These are phyloP conservation scores for Chlorops oryzae DNA, from an alignment of 1,140 invertebrate genomes.

Conservation along the genomic window DNA sequence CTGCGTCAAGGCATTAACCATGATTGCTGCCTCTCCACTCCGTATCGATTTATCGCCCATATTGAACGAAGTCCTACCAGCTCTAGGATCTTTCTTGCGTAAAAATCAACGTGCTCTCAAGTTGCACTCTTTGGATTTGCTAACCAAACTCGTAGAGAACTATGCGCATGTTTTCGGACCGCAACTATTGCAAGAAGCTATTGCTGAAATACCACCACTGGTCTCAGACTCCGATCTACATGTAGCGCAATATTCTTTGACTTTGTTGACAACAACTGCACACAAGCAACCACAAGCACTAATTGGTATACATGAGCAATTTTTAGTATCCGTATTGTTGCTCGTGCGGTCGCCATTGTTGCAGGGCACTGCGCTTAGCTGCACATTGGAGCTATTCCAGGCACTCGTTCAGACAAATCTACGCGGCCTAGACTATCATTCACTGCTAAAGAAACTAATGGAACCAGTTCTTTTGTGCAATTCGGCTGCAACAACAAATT, in stretches of 20 bases:
- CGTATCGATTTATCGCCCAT: constrained; percentile 81
- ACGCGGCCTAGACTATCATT: constrained; percentile 71
- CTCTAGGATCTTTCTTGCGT: constrained; percentile 87
- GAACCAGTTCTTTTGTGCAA: constrained; percentile 50
- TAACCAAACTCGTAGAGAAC: constrained; percentile 85
- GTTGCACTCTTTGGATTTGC: constrained; percentile 79
- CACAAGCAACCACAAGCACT: constrained; percentile 50
- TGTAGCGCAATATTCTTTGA: constrained; percentile 85
- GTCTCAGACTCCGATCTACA: constrained; percentile 92
- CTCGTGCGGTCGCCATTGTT: constrained; percentile 87
- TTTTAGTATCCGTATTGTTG: constrained; percentile 78
- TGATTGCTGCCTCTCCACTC: constrained; percentile 85
- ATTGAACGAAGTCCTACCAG: constrained; percentile 80
- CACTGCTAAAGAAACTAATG: constrained; percentile 69
- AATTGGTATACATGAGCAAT: constrained; percentile 50
- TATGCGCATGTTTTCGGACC: constrained; percentile 67
- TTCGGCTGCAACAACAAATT: not conserved
- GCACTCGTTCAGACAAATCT: constrained; percentile 76
- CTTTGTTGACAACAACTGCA: constrained; percentile 60
- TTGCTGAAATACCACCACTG: constrained; percentile 80
- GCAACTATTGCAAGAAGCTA: constrained; percentile 67
- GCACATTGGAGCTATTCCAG: constrained; percentile 88
- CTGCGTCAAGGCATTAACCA: constrained; percentile 91
- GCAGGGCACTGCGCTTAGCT: constrained; percentile 76
- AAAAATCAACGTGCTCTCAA: constrained; percentile 97